phyloP scores from a whole-genome alignment of 2,797 vertebrate genomes.

The Bovichtus variegatus region DNA sequence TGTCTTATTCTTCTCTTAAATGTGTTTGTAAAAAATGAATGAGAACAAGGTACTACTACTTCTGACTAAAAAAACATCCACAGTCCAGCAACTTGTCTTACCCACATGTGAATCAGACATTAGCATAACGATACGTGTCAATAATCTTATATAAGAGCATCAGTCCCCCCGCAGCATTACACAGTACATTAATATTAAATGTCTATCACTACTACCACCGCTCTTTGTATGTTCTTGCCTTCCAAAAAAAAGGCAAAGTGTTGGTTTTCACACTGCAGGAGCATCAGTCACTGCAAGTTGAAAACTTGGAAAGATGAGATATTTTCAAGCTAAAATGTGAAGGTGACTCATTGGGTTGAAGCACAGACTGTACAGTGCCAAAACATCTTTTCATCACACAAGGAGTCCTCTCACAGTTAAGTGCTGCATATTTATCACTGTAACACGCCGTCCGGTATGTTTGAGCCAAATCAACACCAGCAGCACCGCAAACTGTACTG shows the following conservation, averaged over 20 bases:
- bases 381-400: background rate
- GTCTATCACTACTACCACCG: background rate
- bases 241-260: background rate
- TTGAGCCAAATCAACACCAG: constrained; percentile 5
- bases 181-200: background rate
- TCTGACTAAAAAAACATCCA: background rate
- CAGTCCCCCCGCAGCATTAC: too few species aligned
- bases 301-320: constrained; percentile 3
- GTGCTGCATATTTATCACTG: constrained; percentile 4
- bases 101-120: background rate
- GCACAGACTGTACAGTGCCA: background rate
- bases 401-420: constrained; percentile 1
- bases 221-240: background rate
- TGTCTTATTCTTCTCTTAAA: background rate
- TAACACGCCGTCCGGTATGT: background rate
- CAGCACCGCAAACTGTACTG: constrained; percentile 13
- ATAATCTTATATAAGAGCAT: background rate
- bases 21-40: too few species aligned
- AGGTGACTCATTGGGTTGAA: constrained; percentile 20
- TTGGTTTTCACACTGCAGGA: constrained; percentile 1
- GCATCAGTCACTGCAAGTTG: background rate
- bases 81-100: background rate
- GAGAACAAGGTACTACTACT: background rate
- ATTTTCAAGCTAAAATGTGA: constrained; percentile 10
- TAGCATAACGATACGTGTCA: background rate